Conservation (phyloP, 1,140 invertebrate species). For the Hylyphantes graminicola region DNA sequence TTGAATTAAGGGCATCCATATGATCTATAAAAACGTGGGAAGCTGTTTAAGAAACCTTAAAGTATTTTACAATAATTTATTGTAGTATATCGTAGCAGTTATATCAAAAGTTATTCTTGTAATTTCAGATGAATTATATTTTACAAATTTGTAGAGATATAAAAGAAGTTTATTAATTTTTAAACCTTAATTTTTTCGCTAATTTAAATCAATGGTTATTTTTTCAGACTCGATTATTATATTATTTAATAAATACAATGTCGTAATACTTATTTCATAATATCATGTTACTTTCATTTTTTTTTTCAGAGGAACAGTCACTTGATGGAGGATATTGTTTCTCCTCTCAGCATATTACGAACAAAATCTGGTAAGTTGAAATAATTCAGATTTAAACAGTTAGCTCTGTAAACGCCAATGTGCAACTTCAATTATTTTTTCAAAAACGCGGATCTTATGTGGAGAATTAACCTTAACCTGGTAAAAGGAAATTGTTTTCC, state of each 20-base stretch:
- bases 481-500: too few relatives aligned
- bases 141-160: neutral
- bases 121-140: too few relatives aligned
- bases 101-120: too few relatives aligned
- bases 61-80: too few relatives aligned
- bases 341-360: conserved; percentile 59
- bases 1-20: too few relatives aligned
- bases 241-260: neutral
- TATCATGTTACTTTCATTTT: neutral
- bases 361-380: conserved; percentile 41
- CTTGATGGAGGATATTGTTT: conserved; percentile 64
- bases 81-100: too few relatives aligned
- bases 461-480: neutral
- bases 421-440: neutral
- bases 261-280: neutral
- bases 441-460: neutral
- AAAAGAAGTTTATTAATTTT: neutral
- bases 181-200: neutral
- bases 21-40: too few relatives aligned
- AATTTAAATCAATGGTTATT: neutral
- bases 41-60: too few relatives aligned
- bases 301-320: conserved; percentile 61
- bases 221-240: neutral
- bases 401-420: too few relatives aligned
- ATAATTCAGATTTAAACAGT: neutral